Evolutionary conservation across 2,888 invertebrate genomes (phyloP).

Genomic region (Acanthosepion esculentum): DNA sequence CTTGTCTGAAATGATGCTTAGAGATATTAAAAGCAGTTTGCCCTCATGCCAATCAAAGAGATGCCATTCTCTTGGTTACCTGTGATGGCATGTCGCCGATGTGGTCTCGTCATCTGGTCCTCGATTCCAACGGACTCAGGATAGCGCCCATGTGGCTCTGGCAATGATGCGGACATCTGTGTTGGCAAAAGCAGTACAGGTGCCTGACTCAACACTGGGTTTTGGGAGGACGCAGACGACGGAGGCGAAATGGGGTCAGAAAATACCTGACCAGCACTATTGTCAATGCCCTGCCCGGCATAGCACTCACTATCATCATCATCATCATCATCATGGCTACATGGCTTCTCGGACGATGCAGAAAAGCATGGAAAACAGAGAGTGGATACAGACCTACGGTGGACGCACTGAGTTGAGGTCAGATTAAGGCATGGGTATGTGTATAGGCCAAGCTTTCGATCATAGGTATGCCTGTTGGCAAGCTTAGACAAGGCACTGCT

Average conservation of each 20-base stretch:
- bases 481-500: conserved; percentile 13
- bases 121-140: neutral
- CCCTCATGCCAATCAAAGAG: conserved; percentile 40
- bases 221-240: neutral
- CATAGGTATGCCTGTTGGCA: conserved; percentile 12
- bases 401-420: neutral
- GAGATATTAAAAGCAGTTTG: neutral
- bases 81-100: conserved; percentile 37
- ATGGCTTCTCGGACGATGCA: conserved; percentile 37
- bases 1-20: neutral
- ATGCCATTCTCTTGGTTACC: neutral
- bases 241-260: conserved; percentile 38
- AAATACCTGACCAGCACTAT: conserved; percentile 34
- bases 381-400: conserved; percentile 13
- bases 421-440: conserved; percentile 40
- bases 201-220: neutral
- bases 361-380: conserved; percentile 47
- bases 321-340: neutral
- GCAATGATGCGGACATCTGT: neutral
- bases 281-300: neutral
- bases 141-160: neutral
- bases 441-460: conserved; percentile 44
- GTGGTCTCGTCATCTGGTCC: conserved; percentile 35
- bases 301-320: neutral
- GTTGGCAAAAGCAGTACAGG: neutral